Evolutionary conservation across 2,888 invertebrate species (phyloP).

Genomic region (Eristalinus aeneus): DNA sequence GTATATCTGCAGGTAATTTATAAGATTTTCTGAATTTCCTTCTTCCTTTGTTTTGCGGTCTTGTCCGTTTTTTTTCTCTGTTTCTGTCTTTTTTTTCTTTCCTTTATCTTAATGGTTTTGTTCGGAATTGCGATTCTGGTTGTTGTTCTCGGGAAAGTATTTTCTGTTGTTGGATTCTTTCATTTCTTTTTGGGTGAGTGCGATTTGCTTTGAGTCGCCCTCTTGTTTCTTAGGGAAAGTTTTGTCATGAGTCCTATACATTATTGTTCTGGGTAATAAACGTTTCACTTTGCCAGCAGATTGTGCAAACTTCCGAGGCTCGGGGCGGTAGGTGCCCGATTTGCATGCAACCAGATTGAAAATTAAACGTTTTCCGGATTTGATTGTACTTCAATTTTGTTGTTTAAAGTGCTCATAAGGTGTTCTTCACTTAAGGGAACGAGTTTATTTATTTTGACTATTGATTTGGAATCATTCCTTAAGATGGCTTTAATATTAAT

Average conservation of each 20-base stretch:
- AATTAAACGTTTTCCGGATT: neutral
- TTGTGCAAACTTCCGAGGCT: neutral
- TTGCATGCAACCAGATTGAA: neutral
- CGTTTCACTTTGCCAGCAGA: neutral
- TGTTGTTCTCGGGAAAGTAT: neutral
- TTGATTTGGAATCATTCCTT: too few species aligned
- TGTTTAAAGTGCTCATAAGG: neutral
- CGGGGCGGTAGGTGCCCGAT: neutral
- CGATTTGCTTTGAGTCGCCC: too few species aligned
- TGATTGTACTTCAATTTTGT: neutral
- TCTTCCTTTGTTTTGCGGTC: slow-evolving; percentile 49
- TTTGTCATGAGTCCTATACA: neutral
- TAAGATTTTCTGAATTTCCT: slow-evolving; percentile 20
- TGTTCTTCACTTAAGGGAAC: too few species aligned
- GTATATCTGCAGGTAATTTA: slow-evolving; percentile 89
- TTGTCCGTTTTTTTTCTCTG: slow-evolving; percentile 71
- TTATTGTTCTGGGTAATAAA: neutral
- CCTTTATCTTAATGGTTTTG: slow-evolving; percentile 24
- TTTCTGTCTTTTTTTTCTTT: slow-evolving; percentile 71
- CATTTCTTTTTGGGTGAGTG: neutral
- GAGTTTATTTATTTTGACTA: too few species aligned
- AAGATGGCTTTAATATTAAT: too few species aligned
- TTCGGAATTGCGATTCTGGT: slow-evolving; percentile 14
- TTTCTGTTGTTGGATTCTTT: neutral
- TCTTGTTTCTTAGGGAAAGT: neutral